Percentiles rank a stretch among this genome's conserved stretches.
Evolutionary conservation across 2,888 invertebrate species (phyloP).

Genomic region (Plagodis dolabraria): DNA sequence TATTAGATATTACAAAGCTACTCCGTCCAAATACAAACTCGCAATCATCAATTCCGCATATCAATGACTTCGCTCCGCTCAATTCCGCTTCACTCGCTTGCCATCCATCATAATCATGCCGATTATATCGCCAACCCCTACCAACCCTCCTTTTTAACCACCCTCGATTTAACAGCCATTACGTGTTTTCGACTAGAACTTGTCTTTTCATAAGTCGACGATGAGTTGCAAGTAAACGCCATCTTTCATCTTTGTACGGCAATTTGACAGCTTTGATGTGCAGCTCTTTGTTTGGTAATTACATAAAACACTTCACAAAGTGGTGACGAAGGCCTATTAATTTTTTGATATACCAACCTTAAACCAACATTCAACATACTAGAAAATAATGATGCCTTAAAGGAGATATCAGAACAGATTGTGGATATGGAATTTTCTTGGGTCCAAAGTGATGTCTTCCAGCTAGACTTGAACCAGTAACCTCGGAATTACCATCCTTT

Average conservation of each 20-base stretch:
- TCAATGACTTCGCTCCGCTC: slow-evolving; percentile 41
- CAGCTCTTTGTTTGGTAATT: slow-evolving; percentile 17
- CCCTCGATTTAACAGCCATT: slow-evolving; percentile 83
- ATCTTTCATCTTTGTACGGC: slow-evolving; percentile 55
- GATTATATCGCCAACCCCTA: slow-evolving; percentile 79
- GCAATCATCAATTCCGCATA: slow-evolving; percentile 36
- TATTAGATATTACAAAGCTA: slow-evolving; percentile 9
- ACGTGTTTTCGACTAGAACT: slow-evolving; percentile 68
- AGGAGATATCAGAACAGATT: no score
- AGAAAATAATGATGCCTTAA: no score
- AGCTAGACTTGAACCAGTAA: no score
- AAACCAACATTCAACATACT: no score
- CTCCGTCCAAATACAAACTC: slow-evolving; percentile 18
- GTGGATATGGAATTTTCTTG: no score
- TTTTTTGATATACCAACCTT: no score
- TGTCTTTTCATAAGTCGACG: slow-evolving; percentile 54
- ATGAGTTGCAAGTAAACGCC: slow-evolving; percentile 35
- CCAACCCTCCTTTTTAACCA: slow-evolving; percentile 69
- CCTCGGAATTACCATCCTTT: no score
- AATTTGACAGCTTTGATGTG: slow-evolving; percentile 54
- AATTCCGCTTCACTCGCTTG: slow-evolving; percentile 41
- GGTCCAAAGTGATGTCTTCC: no score
- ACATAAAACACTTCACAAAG: background rate
- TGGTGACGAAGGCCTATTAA: no score
- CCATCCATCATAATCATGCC: slow-evolving; percentile 82